These are phyloP conservation scores for Paramisgurnus dabryanus DNA, from an alignment of 2,113 vertebrate genomes.

Conservation along the genomic window DNA sequence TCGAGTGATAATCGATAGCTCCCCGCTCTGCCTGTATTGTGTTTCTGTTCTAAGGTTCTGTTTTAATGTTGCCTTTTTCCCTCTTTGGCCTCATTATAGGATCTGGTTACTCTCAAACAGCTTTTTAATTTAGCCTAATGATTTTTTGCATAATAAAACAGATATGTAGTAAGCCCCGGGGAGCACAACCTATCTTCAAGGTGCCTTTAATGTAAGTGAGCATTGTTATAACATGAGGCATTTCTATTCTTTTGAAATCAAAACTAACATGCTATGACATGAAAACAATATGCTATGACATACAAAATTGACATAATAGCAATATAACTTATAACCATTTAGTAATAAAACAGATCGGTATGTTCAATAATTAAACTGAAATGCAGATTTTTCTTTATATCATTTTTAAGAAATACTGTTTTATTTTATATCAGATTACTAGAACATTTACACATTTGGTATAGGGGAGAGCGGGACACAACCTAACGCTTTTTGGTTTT, in stretches of 20 bases:
- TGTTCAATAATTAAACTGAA: not conserved
- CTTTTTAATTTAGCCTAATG: conserved; percentile 85
- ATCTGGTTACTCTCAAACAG: conserved; percentile 81
- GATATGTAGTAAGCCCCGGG: conserved; percentile 75
- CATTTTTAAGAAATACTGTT: too few relatives aligned
- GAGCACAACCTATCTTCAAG: conserved; percentile 73
- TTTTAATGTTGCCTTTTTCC: conserved; percentile 75
- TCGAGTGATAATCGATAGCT: conserved; percentile 81
- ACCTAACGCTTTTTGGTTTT: too few relatives aligned
- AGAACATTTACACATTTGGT: too few relatives aligned
- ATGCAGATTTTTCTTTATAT: not conserved
- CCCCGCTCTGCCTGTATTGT: conserved; percentile 69
- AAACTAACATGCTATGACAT: conserved; percentile 38
- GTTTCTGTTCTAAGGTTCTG: conserved; percentile 76
- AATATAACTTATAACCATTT: conserved; percentile 18
- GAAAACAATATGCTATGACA: conserved; percentile 17
- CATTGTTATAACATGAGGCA: conserved; percentile 55
- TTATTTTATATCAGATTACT: too few relatives aligned
- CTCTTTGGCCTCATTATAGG: conserved; percentile 81
- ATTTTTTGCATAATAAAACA: conserved; percentile 82
- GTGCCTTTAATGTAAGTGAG: conserved; percentile 77
- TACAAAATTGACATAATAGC: conserved; percentile 17
- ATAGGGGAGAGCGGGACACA: too few relatives aligned
- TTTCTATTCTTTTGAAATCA: conserved; percentile 59
- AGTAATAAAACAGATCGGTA: not conserved